These are phyloP conservation scores for Hucho hucho DNA, from an alignment of 2,113 vertebrate genomes.

Conservation along the genomic window DNA sequence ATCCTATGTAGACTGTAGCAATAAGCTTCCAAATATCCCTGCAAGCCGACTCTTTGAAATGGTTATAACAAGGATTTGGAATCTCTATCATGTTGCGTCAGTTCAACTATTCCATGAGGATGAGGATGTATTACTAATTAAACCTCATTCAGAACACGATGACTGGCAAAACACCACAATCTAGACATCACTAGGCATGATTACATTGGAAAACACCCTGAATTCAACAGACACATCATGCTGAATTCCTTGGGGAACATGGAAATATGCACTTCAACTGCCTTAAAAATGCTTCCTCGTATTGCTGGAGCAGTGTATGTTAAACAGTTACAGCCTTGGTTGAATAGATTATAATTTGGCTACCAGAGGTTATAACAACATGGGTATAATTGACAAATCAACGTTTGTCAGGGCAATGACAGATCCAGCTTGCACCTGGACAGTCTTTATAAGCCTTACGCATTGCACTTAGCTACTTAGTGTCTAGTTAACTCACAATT, in stretches of 20 bases:
- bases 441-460: constrained; percentile 24
- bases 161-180: constrained; percentile 4
- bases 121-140: constrained; percentile 41
- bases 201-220: constrained; percentile 27
- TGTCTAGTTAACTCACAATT: constrained; percentile 49
- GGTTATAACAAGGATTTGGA: constrained; percentile 49
- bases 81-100: constrained; percentile 30
- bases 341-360: not conserved
- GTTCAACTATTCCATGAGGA: constrained; percentile 66
- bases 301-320: not conserved
- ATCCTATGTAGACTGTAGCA: constrained; percentile 26
- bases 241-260: constrained; percentile 34
- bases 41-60: constrained; percentile 43
- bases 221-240: constrained; percentile 39
- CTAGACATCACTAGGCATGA: constrained; percentile 21
- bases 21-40: constrained; percentile 22
- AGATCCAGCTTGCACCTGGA: not conserved
- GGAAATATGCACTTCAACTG: constrained; percentile 27
- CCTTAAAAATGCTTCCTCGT: constrained; percentile 16
- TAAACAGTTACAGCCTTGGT: not conserved
- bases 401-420: not conserved
- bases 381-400: constrained; percentile 2
- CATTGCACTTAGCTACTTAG: constrained; percentile 20
- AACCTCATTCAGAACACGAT: constrained; percentile 23
- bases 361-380: not conserved